These are phyloP conservation scores for Steinernema hermaphroditum DNA, from an alignment of 2,888 invertebrate species.

Conservation along the genomic window DNA sequence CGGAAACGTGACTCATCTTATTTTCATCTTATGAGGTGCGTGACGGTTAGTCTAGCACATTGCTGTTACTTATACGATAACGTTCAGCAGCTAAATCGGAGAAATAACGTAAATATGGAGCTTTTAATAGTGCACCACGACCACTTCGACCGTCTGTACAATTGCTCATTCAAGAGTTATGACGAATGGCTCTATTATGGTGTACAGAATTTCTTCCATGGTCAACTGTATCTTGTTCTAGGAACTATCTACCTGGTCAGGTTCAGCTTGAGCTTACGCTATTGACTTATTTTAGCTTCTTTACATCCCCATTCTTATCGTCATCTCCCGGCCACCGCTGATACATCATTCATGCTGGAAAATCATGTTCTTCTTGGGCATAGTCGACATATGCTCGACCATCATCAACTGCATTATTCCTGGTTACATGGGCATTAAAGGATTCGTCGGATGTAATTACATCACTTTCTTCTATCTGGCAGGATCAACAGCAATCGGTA, in stretches of 20 bases:
- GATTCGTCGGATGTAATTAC: neutral
- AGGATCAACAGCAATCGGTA: neutral
- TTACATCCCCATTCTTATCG: neutral
- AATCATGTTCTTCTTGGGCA: slow-evolving; percentile 7
- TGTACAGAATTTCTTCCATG: neutral
- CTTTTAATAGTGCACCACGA: neutral
- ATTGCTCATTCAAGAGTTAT: slow-evolving; percentile 3
- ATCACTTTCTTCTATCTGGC: neutral
- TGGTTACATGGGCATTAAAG: neutral
- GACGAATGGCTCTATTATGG: neutral
- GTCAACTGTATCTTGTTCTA: neutral
- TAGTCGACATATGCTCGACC: neutral
- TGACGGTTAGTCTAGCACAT: too few relatives aligned
- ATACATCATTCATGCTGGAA: neutral
- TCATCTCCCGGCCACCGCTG: neutral
- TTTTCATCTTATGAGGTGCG: too few relatives aligned
- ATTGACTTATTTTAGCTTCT: neutral
- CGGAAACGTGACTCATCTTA: too few relatives aligned
- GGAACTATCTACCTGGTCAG: neutral
- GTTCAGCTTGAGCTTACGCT: neutral
- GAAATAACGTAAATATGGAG: neutral
- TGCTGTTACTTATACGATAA: too few relatives aligned
- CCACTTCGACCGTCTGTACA: neutral
- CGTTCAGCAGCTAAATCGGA: too few relatives aligned
- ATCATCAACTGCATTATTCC: neutral